Evolutionary conservation across 2,888 invertebrate genomes (phyloP), one percentile per base, ranked within the genome.

Genomic region (Dryadula phaetusa): DNA sequence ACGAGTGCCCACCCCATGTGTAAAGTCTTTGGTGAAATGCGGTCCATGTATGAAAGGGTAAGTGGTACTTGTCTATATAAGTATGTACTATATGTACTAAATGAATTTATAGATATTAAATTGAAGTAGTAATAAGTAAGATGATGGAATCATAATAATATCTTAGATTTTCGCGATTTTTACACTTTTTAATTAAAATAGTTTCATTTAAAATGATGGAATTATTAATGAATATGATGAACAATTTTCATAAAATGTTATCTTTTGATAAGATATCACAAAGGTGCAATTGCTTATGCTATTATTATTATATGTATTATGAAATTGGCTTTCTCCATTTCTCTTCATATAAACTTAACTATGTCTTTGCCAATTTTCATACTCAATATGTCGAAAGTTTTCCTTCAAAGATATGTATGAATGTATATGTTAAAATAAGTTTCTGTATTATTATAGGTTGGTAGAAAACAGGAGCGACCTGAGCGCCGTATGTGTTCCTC

Each of bases 31-130:
- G 2, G 63, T 76, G 1, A 78, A 84, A 1, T 90, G 90, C 70
- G 90, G 90, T 40, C 65, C 76, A 0, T 90, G 90, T 70, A 72
- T 82, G 16, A 74, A 80, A 68, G 86, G 83, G 87, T 87, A 68
- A 73, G 77, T 58, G 28, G 32, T 44, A 20, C 20, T 58, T 37
- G 34, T 16, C 25, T 49, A n/a, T n/a, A n/a, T n/a, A n/a, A n/a
- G n/a, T n/a, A n/a, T n/a, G n/a, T 44, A 12, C 5, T 44, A 28
- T 10, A 22, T 32, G n/a, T n/a, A n/a, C n/a, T n/a, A n/a, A n/a
- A n/a, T n/a, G n/a, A n/a, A n/a, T n/a, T n/a, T n/a, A n/a, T n/a
- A n/a, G n/a, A n/a, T n/a, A n/a, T n/a, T n/a, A n/a, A n/a, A n/a
- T n/a, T n/a, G n/a, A n/a, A n/a, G n/a, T n/a, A n/a, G n/a, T n/a